Evolutionary conservation across 1,140 invertebrate species (phyloP).

Genomic region (Penaeus indicus): DNA sequence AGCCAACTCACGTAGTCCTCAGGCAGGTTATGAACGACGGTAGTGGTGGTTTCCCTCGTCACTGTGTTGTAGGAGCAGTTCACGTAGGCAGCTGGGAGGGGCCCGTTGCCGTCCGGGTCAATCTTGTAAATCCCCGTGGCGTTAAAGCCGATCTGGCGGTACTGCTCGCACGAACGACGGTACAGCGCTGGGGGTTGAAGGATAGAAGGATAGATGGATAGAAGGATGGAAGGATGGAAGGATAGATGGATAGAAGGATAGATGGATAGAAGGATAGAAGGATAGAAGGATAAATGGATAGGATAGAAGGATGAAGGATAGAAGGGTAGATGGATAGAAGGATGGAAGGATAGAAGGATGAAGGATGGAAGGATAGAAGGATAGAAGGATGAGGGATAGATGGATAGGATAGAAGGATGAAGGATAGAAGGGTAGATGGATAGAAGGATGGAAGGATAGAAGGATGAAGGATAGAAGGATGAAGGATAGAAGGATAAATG

Average conservation of each 20-base stretch:
- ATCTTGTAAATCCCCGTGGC: constrained; percentile 37
- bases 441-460: not conserved
- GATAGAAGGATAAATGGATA: too few species aligned
- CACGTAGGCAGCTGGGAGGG: constrained; percentile 43
- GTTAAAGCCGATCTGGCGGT: constrained; percentile 50
- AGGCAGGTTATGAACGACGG: constrained; percentile 33
- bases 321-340: too few species aligned
- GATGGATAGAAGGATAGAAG: too few species aligned
- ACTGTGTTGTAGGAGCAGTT: constrained; percentile 38
- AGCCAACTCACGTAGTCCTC: constrained; percentile 33
- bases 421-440: not conserved
- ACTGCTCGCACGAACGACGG: constrained; percentile 50
- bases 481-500: too few species aligned
- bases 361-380: not conserved
- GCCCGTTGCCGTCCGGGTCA: constrained; percentile 53
- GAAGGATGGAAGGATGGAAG: too few species aligned
- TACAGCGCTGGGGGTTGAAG: constrained; percentile 37
- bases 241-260: not conserved
- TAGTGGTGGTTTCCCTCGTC: constrained; percentile 22
- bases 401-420: too few species aligned
- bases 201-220: not conserved
- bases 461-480: too few species aligned
- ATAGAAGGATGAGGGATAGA: not conserved
- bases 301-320: too few species aligned
- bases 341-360: too few species aligned